phyloP scores from a whole-genome alignment of 2,888 invertebrate genomes.

The Xiphydria camelus region DNA sequence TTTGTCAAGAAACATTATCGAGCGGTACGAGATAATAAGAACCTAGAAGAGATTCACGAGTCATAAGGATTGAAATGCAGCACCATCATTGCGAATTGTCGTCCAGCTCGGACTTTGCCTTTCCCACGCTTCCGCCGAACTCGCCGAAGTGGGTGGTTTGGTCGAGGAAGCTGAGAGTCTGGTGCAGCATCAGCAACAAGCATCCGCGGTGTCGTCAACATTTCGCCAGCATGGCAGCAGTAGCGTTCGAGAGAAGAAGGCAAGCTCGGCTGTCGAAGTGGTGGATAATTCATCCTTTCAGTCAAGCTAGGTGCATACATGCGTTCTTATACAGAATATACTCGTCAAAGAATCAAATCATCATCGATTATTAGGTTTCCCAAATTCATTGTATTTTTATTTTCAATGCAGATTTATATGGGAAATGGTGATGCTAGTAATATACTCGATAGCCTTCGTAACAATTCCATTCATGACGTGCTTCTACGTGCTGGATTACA shows the following conservation, averaged over 20 bases:
- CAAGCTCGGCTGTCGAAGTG: constrained; percentile 29
- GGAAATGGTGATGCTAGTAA: constrained; percentile 43
- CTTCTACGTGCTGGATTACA: constrained; percentile 42
- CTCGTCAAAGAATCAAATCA: background rate
- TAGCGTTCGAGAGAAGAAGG: constrained; percentile 37
- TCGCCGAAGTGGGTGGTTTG: too few species aligned
- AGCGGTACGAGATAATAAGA: too few species aligned
- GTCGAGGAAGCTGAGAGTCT: constrained; percentile 19
- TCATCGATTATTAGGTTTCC: background rate
- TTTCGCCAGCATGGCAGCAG: constrained; percentile 37
- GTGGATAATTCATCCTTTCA: constrained; percentile 53
- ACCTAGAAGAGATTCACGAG: too few species aligned
- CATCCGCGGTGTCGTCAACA: constrained; percentile 38
- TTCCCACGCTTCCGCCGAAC: too few species aligned
- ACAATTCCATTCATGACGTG: constrained; percentile 46
- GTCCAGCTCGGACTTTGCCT: too few species aligned
- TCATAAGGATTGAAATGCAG: too few species aligned
- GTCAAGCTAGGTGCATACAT: constrained; percentile 29
- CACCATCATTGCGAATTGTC: too few species aligned
- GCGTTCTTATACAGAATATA: too few species aligned
- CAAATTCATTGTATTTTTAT: constrained; percentile 6
- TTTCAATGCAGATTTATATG: constrained; percentile 38
- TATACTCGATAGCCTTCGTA: constrained; percentile 39
- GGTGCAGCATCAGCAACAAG: constrained; percentile 26
- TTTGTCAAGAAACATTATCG: too few species aligned